Conservation (phyloP, 2,888 invertebrate genomes). For the Melipona bicolor region DNA sequence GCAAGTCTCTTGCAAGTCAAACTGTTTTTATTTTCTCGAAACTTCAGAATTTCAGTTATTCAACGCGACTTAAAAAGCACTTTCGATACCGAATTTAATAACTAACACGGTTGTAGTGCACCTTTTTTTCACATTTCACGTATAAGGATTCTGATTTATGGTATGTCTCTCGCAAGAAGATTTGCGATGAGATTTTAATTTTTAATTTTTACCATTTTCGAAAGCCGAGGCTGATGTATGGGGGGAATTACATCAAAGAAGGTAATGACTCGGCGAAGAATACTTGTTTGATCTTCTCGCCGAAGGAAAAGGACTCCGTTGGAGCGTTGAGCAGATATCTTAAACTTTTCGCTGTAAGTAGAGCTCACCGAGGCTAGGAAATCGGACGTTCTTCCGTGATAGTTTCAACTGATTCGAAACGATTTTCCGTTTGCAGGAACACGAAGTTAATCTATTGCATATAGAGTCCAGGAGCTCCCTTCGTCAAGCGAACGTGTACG, state of each 20-base stretch:
- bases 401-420: not conserved
- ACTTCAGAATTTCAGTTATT: not conserved
- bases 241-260: conserved; percentile 93
- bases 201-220: not conserved
- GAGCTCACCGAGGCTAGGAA: not conserved
- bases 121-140: not conserved
- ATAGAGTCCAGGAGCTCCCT: conserved; percentile 97
- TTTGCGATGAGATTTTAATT: rapidly evolving
- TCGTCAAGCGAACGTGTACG: conserved; percentile 91
- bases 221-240: conserved; percentile 92
- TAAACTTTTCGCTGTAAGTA: conserved; percentile 92
- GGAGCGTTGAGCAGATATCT: conserved; percentile 95
- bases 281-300: conserved; percentile 94
- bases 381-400: not conserved
- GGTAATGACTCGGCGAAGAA: conserved; percentile 91
- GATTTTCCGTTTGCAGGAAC: conserved; percentile 76
- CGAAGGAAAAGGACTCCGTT: conserved; percentile 91
- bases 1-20: not conserved
- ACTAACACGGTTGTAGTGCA: not conserved
- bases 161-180: not conserved
- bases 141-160: too few relatives aligned
- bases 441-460: conserved; percentile 92
- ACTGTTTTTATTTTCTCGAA: too few relatives aligned
- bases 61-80: not conserved
- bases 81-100: not conserved